phyloP scores from a whole-genome alignment of 2,113 vertebrate species.

The Stomatorhinus ivindoensis region DNA sequence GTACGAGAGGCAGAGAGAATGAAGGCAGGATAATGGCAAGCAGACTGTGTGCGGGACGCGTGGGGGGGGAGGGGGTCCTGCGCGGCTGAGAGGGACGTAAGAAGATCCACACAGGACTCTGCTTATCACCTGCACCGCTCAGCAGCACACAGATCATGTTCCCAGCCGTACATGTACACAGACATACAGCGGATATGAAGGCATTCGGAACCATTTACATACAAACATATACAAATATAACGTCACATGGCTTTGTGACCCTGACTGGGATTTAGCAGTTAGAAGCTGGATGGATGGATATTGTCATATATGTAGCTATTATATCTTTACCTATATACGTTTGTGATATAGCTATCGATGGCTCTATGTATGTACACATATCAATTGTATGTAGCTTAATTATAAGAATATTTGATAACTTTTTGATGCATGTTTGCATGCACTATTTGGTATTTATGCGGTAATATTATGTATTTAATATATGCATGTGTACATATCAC shows the following conservation, averaged over 20 bases:
- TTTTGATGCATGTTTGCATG: background rate
- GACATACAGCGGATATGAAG: background rate
- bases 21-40: slow-evolving; percentile 74
- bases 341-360: background rate
- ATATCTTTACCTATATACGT: background rate
- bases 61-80: slow-evolving; percentile 37
- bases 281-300: background rate
- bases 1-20: slow-evolving; percentile 77
- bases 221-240: background rate
- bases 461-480: background rate
- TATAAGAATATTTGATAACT: background rate
- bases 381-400: background rate
- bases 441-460: background rate
- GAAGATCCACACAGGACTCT: slow-evolving; percentile 78
- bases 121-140: slow-evolving; percentile 76
- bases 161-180: background rate
- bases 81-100: slow-evolving; percentile 76
- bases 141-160: background rate
- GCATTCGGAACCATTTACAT: background rate
- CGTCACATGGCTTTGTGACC: background rate
- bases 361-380: background rate
- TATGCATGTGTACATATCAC: background rate
- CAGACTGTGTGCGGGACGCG: slow-evolving; percentile 55
- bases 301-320: background rate
- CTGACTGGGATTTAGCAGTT: background rate